A percentile compares a stretch with the other conserved stretches of the same genome.
Conservation (phyloP, 2,797 vertebrate species). For the Dendrocincla tyrannina region DNA sequence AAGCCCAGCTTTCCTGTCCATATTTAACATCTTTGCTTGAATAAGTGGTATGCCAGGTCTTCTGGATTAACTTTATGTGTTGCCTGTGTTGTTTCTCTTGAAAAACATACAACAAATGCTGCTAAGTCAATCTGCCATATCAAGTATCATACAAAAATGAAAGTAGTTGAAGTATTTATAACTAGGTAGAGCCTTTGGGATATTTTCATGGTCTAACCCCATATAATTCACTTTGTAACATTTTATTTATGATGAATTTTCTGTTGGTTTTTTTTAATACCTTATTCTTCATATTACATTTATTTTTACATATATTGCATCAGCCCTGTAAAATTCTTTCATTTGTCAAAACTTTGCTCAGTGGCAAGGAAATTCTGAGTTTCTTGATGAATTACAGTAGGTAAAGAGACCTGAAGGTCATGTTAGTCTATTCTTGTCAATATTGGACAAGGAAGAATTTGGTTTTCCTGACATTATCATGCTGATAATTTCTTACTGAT, state of each 20-base stretch:
- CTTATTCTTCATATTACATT: not conserved
- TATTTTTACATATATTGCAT: not conserved
- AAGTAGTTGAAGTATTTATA: not conserved
- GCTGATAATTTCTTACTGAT: not conserved
- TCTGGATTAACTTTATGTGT: not conserved
- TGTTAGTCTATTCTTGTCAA: not conserved
- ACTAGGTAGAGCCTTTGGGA: not conserved
- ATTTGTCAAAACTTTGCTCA: not conserved
- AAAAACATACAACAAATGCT: not conserved
- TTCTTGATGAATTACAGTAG: not conserved
- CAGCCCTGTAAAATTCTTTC: not conserved
- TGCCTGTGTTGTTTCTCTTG: not conserved
- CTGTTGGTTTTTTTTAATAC: not conserved
- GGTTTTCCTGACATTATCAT: not conserved
- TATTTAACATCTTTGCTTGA: not conserved
- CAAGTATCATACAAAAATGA: not conserved
- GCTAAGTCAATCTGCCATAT: not conserved
- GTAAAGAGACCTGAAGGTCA: not conserved
- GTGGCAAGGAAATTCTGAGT: not conserved
- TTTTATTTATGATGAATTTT: not conserved
- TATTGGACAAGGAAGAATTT: not conserved
- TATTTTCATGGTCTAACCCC: not conserved
- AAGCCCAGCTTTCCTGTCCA: not conserved
- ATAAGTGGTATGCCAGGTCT: not conserved
- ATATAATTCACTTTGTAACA: not conserved